These are phyloP conservation scores for Synaphobranchus kaupii DNA, from an alignment of 2,797 vertebrate species.

Conservation along the genomic window DNA sequence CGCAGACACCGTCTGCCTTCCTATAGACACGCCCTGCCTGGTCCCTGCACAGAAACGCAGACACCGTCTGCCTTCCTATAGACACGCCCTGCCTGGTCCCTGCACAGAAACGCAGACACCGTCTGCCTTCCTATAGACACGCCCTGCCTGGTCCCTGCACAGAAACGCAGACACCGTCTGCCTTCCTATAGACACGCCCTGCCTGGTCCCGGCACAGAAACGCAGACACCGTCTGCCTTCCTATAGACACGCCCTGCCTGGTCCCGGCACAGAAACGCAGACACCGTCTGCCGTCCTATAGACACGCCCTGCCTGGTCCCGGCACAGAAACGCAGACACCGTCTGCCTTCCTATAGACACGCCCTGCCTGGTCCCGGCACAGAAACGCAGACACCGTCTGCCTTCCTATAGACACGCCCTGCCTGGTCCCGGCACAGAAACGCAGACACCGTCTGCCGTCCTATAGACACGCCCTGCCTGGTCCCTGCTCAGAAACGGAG, in stretches of 20 bases:
- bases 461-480: neutral
- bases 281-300: neutral
- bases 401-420: neutral
- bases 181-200: neutral
- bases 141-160: neutral
- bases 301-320: neutral
- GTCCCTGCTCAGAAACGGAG: no score
- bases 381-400: no score
- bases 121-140: neutral
- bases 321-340: no score
- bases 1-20: neutral
- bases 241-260: neutral
- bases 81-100: neutral
- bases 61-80: neutral
- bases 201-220: neutral
- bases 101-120: no score
- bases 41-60: no score
- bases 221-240: neutral
- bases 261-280: no score
- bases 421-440: neutral
- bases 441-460: neutral
- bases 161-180: no score
- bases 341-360: neutral
- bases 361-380: neutral
- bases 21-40: neutral